These are phyloP conservation scores for Phengaris alcon DNA, from an alignment of 2,888 invertebrate species.

Conservation along the genomic window DNA sequence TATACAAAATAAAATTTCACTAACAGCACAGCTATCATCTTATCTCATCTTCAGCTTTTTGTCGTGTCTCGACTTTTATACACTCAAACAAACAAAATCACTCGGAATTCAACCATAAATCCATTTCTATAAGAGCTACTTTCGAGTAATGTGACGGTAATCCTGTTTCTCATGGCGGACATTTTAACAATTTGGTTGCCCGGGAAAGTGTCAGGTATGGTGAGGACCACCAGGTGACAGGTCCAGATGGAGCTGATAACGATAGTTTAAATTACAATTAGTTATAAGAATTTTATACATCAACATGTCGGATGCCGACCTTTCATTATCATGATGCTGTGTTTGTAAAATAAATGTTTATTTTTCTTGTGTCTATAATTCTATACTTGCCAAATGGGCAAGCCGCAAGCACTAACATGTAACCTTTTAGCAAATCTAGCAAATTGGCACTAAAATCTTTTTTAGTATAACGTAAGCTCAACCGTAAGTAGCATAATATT, in stretches of 20 bases:
- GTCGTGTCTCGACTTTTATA: conserved; percentile 44
- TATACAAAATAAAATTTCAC: conserved; percentile 29
- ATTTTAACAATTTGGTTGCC: conserved; percentile 71
- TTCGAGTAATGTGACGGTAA: conserved; percentile 19
- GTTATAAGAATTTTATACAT: conserved; percentile 47
- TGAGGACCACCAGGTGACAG: conserved; percentile 64
- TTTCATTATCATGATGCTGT: background rate
- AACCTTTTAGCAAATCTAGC: too few species aligned
- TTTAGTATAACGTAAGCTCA: too few species aligned
- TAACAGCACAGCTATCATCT: conserved; percentile 36
- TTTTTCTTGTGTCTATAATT: too few species aligned
- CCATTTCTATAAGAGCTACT: conserved; percentile 30
- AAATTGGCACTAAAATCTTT: too few species aligned
- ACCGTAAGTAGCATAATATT: too few species aligned
- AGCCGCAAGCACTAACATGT: too few species aligned
- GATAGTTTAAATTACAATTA: conserved; percentile 69
- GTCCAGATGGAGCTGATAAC: conserved; percentile 54
- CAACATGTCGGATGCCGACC: conserved; percentile 9
- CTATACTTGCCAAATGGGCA: background rate
- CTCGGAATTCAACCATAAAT: conserved; percentile 33
- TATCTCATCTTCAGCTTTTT: conserved; percentile 67
- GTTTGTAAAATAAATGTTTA: too few species aligned
- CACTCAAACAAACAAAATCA: background rate
- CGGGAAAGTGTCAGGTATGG: conserved; percentile 64
- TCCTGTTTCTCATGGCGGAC: conserved; percentile 60